Percentiles rank a stretch among this genome's conserved stretches.
phyloP scores from a whole-genome alignment of 1,140 invertebrate genomes.

The Bombyx mandarina region DNA sequence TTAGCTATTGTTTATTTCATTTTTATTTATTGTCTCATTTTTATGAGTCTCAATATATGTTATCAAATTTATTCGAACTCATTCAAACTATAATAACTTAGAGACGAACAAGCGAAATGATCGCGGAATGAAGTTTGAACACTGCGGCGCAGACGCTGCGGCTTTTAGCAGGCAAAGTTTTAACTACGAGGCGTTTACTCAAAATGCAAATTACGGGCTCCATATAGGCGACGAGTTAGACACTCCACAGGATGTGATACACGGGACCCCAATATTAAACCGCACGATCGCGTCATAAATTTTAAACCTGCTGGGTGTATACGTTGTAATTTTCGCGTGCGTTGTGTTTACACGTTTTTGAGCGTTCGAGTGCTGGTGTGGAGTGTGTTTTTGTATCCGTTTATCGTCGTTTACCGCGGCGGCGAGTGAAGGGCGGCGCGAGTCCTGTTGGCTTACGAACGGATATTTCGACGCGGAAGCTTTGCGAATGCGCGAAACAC shows the following conservation, averaged over 20 bases:
- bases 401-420: too few relatives aligned
- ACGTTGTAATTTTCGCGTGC: slow-evolving; percentile 37
- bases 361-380: slow-evolving; percentile 7
- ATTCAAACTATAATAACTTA: slow-evolving; percentile 13
- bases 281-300: slow-evolving; percentile 50
- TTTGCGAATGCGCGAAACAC: too few relatives aligned
- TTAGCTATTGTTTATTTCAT: too few relatives aligned
- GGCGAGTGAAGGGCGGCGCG: too few relatives aligned
- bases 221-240: slow-evolving; percentile 33
- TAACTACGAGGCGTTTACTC: slow-evolving; percentile 50
- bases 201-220: slow-evolving; percentile 56
- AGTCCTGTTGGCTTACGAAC: too few relatives aligned
- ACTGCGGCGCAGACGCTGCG: slow-evolving; percentile 28
- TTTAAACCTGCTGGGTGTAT: slow-evolving; percentile 28
- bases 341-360: slow-evolving; percentile 31
- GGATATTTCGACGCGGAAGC: too few relatives aligned
- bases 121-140: slow-evolving; percentile 30
- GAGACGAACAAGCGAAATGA: slow-evolving; percentile 14
- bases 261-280: slow-evolving; percentile 58
- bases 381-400: too few relatives aligned
- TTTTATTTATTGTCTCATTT: too few relatives aligned
- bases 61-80: not conserved
- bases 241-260: slow-evolving; percentile 44
- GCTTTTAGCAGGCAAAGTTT: slow-evolving; percentile 52
- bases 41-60: too few relatives aligned